A percentile compares a stretch with the other conserved stretches of the same genome.
These are phyloP conservation scores for Xylota segnis DNA, from an alignment of 2,888 invertebrate species.

Conservation along the genomic window DNA sequence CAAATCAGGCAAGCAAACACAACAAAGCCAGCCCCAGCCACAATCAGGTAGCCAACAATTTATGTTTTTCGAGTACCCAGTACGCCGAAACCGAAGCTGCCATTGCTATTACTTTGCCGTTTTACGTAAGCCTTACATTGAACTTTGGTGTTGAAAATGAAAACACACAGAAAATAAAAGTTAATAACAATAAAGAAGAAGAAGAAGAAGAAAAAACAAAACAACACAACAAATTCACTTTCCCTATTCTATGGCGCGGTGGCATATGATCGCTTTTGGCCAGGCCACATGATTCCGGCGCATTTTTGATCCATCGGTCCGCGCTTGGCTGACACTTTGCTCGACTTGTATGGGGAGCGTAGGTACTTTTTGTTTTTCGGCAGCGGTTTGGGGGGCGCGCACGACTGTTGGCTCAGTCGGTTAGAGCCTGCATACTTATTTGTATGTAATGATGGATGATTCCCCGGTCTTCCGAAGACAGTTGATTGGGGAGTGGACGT, in stretches of 20 bases:
- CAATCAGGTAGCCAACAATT: constrained; percentile 29
- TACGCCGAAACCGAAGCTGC: constrained; percentile 51
- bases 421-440: constrained; percentile 41
- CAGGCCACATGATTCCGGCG: constrained; percentile 50
- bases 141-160: constrained; percentile 75
- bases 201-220: constrained; percentile 21
- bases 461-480: constrained; percentile 27
- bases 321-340: constrained; percentile 32
- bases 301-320: constrained; percentile 28
- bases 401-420: constrained; percentile 53
- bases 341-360: constrained; percentile 2
- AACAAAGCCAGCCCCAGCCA: constrained; percentile 17
- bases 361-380: neutral
- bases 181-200: constrained; percentile 25
- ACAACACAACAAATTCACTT: constrained; percentile 51
- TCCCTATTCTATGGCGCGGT: constrained; percentile 55
- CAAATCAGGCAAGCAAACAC: constrained; percentile 45
- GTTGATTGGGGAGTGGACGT: constrained; percentile 14
- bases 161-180: constrained; percentile 68
- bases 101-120: constrained; percentile 63
- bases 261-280: constrained; percentile 57
- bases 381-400: constrained; percentile 31
- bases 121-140: constrained; percentile 78
- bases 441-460: constrained; percentile 54
- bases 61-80: constrained; percentile 58